Percentiles rank a stretch among this genome's conserved stretches.
phyloP scores from a whole-genome alignment of 2,113 vertebrate genomes.

The Phaethon lepturus region DNA sequence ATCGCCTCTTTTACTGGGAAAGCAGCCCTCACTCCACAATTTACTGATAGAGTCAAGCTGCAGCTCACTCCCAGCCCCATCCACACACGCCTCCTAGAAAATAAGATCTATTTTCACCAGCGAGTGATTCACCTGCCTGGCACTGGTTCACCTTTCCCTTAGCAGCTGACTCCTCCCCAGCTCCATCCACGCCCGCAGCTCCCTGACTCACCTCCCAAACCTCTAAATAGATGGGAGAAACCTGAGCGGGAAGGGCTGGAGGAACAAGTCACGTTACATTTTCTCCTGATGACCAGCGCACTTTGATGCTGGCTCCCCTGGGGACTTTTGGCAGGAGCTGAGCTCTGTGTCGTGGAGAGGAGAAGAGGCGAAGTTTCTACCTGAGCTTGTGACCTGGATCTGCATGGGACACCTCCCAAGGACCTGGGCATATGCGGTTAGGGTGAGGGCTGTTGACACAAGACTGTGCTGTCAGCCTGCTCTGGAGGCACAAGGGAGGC shows the following conservation, averaged over 20 bases:
- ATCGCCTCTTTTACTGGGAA: background rate
- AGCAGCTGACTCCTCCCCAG: background rate
- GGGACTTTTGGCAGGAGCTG: background rate
- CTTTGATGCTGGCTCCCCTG: slow-evolving; percentile 18
- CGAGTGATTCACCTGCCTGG: slow-evolving; percentile 50
- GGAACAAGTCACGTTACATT: slow-evolving; percentile 21
- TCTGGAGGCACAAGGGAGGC: background rate
- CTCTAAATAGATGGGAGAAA: background rate
- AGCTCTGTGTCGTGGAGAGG: background rate
- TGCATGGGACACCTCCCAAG: background rate
- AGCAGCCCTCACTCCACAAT: background rate
- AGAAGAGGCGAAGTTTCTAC: background rate
- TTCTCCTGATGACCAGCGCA: background rate
- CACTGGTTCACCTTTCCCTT: background rate
- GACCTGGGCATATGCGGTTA: background rate
- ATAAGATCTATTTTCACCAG: background rate
- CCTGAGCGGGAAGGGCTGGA: background rate
- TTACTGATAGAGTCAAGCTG: background rate
- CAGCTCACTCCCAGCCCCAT: background rate
- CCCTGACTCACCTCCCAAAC: slow-evolving; percentile 37
- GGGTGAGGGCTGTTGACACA: background rate
- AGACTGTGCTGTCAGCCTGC: background rate
- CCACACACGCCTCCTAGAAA: background rate
- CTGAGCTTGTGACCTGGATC: background rate
- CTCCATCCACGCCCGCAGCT: background rate